phyloP scores from a whole-genome alignment of 2,888 invertebrate genomes.

The Hybos culiciformis region DNA sequence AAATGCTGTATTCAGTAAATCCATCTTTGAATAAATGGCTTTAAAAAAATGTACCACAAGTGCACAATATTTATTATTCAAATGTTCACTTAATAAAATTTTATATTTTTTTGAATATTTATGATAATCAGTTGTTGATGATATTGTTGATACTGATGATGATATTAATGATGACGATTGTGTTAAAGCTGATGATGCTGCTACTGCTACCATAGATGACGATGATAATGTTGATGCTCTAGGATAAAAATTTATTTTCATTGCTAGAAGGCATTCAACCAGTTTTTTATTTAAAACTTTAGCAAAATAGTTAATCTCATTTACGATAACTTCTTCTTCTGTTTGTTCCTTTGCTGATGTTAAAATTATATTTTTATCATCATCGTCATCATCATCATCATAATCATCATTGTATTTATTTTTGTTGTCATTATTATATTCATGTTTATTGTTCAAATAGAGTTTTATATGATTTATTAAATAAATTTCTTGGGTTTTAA shows the following conservation, averaged over 20 bases:
- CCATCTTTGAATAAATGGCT: constrained; percentile 19
- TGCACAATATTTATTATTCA: constrained; percentile 22
- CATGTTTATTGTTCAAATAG: constrained; percentile 35
- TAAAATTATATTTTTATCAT: constrained; percentile 14
- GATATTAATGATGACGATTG: not conserved
- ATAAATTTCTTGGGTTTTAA: constrained; percentile 36
- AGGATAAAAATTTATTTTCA: constrained; percentile 16
- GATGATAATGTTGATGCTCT: constrained; percentile 7
- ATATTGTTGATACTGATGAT: constrained; percentile 3
- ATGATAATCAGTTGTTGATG: not conserved
- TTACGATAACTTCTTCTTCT: constrained; percentile 12
- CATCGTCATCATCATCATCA: not conserved
- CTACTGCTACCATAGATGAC: not conserved
- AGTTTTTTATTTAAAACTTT: constrained; percentile 33
- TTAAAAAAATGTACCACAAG: constrained; percentile 28
- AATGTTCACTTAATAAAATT: not conserved
- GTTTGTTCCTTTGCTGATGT: constrained; percentile 8
- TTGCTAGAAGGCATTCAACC: constrained; percentile 25
- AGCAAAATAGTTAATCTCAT: constrained; percentile 34
- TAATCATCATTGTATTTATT: not conserved
- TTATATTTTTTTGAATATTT: not conserved
- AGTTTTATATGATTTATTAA: constrained; percentile 37
- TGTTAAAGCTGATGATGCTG: constrained; percentile 9
- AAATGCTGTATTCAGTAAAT: constrained; percentile 27
- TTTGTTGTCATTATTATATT: no score